Conservation (phyloP, 2,888 invertebrate species). For the Drosophila engyochracea region DNA sequence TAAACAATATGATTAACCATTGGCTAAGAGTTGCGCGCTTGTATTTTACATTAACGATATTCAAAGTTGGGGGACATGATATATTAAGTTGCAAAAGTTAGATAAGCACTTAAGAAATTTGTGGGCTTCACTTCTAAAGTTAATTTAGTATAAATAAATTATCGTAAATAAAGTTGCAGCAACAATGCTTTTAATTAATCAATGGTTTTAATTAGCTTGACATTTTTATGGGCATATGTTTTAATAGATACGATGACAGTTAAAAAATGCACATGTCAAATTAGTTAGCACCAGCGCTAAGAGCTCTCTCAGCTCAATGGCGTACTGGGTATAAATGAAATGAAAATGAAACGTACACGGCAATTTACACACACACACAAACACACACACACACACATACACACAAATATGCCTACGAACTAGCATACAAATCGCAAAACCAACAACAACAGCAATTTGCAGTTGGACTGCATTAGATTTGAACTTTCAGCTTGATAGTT, state of each 20-base stretch:
- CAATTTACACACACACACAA: constrained; percentile 23
- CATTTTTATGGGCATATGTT: neutral
- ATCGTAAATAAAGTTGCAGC: neutral
- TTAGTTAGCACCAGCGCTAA: neutral
- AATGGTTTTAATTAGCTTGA: neutral
- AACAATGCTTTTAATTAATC: neutral
- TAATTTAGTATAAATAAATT: neutral
- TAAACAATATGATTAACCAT: neutral
- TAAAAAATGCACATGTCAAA: neutral
- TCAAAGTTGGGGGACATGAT: neutral
- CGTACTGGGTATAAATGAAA: constrained; percentile 48
- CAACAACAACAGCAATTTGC: constrained; percentile 32
- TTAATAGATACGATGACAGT: neutral
- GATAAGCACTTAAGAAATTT: neutral
- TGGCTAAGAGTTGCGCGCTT: neutral
- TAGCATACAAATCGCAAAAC: constrained; percentile 3
- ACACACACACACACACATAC: neutral
- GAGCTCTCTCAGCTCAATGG: constrained; percentile 5
- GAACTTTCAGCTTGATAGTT: constrained; percentile 63
- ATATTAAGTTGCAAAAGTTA: neutral
- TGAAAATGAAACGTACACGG: constrained; percentile 39
- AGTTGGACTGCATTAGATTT: constrained; percentile 49
- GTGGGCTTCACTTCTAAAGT: neutral
- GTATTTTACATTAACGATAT: neutral
- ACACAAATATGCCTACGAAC: constrained; percentile 2